Conservation (phyloP, 2,113 vertebrate species). For the Myodes glareolus region DNA sequence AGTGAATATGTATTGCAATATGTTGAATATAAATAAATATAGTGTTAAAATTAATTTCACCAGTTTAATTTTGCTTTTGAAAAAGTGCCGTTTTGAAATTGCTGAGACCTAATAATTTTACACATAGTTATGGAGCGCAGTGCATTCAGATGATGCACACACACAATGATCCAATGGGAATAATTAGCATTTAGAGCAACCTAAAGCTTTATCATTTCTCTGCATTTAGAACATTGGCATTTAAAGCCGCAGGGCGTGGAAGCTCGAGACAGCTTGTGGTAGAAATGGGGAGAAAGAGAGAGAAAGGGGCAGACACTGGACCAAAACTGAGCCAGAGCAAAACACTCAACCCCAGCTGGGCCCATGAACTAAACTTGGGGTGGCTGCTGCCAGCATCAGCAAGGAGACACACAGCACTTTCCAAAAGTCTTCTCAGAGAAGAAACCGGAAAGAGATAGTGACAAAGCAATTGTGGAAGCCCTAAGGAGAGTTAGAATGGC, state of each 20-base stretch:
- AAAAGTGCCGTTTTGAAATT: neutral
- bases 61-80: slow-evolving; percentile 19
- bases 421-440: slow-evolving; percentile 67
- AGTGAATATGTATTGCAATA: neutral
- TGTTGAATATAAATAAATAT: slow-evolving; percentile 8
- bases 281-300: accelerated
- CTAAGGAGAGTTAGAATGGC: slow-evolving; percentile 43
- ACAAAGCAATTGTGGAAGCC: slow-evolving; percentile 53
- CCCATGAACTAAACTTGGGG: neutral
- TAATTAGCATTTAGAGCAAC: neutral
- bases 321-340: neutral
- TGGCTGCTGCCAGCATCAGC: slow-evolving; percentile 31
- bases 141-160: neutral
- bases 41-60: neutral
- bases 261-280: neutral
- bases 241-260: neutral
- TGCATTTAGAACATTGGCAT: neutral
- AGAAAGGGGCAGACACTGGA: neutral
- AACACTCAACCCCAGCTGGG: neutral
- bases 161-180: neutral
- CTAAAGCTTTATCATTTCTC: neutral
- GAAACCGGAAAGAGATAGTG: neutral
- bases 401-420: neutral
- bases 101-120: neutral
- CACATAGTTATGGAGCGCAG: neutral